These are phyloP conservation scores for Mohoua ochrocephala DNA, from an alignment of 2,113 vertebrate genomes.

Conservation along the genomic window DNA sequence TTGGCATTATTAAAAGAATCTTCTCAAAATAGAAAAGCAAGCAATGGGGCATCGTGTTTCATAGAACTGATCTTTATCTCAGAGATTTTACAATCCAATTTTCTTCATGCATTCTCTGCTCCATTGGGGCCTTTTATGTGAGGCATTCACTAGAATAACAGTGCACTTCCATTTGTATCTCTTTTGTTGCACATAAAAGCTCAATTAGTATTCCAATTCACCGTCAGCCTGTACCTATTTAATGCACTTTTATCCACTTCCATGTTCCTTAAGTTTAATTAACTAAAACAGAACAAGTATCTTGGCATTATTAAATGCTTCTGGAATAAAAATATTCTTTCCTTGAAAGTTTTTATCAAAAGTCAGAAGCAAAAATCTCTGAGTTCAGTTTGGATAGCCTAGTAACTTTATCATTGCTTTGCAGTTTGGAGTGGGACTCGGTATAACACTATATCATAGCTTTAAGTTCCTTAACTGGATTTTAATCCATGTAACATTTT, in stretches of 20 bases:
- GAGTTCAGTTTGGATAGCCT: background rate
- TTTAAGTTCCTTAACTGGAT: background rate
- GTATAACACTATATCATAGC: background rate
- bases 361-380: background rate
- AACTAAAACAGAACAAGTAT: conserved; percentile 65
- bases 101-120: conserved; percentile 14
- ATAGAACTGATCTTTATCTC: conserved; percentile 52
- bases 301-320: conserved; percentile 49
- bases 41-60: conserved; percentile 30
- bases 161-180: conserved; percentile 21
- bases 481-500: background rate
- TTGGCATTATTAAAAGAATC: conserved; percentile 34
- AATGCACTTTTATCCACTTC: conserved; percentile 72
- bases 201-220: conserved; percentile 67
- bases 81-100: conserved; percentile 46
- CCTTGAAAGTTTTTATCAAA: conserved; percentile 38
- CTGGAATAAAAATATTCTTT: conserved; percentile 60
- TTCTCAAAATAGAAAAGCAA: conserved; percentile 55
- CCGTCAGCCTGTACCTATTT: conserved; percentile 47
- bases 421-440: background rate
- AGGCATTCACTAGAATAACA: conserved; percentile 19
- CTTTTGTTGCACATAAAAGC: conserved; percentile 55
- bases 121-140: conserved; percentile 33
- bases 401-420: background rate
- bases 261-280: conserved; percentile 74